A percentile compares a stretch with the other conserved stretches of the same genome.
These are phyloP conservation scores for Montipora efflorescens DNA, from an alignment of 64 coral and sea anemone species.

Conservation along the genomic window DNA sequence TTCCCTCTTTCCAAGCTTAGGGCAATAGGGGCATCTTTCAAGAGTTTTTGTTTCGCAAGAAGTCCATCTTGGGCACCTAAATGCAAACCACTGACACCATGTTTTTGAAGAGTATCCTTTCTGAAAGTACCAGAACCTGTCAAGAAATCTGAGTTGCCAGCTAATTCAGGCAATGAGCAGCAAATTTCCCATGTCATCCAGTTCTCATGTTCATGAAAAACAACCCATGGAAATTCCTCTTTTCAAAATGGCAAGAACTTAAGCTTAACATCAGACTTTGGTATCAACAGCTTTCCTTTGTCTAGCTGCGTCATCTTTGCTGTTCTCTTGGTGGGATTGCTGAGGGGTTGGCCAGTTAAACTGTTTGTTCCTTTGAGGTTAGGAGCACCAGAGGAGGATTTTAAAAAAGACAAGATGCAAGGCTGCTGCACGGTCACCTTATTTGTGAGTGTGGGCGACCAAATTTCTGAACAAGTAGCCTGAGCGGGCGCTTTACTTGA, in stretches of 20 bases:
- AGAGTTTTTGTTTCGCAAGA: conserved; percentile 17
- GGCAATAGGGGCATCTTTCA: conserved; percentile 1
- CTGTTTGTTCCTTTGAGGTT: conserved; percentile 45
- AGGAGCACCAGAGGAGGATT: conserved; percentile 12
- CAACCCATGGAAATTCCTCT: conserved; percentile 61
- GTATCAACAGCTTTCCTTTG: conserved; percentile 33
- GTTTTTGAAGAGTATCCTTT: conserved; percentile 26
- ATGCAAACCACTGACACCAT: not conserved
- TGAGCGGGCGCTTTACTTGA: too few species aligned
- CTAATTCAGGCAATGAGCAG: not conserved
- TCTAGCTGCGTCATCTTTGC: conserved; percentile 39
- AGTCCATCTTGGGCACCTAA: not conserved
- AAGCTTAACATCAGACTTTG: conserved; percentile 44
- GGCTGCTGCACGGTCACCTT: too few species aligned
- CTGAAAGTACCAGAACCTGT: conserved; percentile 12
- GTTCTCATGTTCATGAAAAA: conserved; percentile 48
- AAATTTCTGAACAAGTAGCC: too few species aligned
- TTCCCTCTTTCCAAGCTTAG: conserved; percentile 15
- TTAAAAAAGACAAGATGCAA: conserved; percentile 30
- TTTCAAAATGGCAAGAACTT: conserved; percentile 48
- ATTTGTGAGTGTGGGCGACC: too few species aligned
- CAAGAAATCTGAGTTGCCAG: not conserved
- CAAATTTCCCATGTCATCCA: conserved; percentile 34
- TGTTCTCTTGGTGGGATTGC: conserved; percentile 48
- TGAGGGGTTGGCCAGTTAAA: conserved; percentile 51